These are phyloP conservation scores for Halcyon smyrnensis DNA, from an alignment of 2,797 vertebrate species.

Conservation along the genomic window DNA sequence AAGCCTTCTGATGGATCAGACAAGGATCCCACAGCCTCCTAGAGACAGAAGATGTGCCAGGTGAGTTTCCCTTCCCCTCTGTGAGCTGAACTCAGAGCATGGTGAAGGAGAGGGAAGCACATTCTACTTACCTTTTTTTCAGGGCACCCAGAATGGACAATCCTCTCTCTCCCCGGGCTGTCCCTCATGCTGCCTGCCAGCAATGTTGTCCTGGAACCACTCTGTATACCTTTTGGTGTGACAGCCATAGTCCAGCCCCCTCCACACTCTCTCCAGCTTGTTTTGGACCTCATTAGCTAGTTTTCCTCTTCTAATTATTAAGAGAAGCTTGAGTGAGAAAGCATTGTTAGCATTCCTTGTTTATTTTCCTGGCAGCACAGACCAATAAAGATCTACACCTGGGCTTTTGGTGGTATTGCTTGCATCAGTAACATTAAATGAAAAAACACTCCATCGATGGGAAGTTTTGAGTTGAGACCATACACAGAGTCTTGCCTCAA, in stretches of 20 bases:
- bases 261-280: not conserved
- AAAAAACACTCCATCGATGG: not conserved
- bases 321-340: not conserved
- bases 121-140: not conserved
- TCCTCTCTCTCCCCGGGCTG: not conserved
- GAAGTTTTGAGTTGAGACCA: not conserved
- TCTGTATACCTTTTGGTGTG: not conserved
- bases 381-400: slow-evolving; percentile 4
- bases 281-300: not conserved
- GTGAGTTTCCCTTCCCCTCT: slow-evolving; percentile 26
- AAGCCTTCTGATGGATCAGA: not conserved
- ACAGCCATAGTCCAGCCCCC: not conserved
- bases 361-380: not conserved
- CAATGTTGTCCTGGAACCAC: not conserved
- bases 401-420: not conserved
- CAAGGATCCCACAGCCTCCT: not conserved
- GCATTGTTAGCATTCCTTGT: not conserved
- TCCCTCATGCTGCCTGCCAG: not conserved
- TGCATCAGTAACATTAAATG: not conserved
- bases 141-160: not conserved
- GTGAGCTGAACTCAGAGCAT: not conserved
- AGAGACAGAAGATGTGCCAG: not conserved
- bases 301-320: not conserved
- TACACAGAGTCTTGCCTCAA: not conserved
- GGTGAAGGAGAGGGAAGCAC: not conserved